Conservation (phyloP, 2,113 vertebrate species). For the Tor tambroides region DNA sequence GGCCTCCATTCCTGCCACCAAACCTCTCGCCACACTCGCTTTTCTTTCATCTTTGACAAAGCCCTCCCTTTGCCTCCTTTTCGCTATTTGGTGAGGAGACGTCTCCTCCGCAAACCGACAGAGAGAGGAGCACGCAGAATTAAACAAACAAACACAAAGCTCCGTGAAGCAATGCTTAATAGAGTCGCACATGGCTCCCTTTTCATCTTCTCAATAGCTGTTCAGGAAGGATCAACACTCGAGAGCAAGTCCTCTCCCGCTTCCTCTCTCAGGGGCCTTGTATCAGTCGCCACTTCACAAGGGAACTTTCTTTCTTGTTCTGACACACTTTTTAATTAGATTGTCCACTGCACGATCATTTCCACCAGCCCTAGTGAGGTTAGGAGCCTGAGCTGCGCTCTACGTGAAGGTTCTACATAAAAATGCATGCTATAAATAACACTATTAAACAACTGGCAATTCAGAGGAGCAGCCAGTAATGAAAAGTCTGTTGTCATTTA, state of each 20-base stretch:
- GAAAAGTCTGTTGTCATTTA: not conserved
- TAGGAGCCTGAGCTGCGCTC: not conserved
- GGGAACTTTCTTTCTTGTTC: constrained; percentile 37
- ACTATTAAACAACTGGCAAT: constrained; percentile 3
- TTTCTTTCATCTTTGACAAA: constrained; percentile 69
- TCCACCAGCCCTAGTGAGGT: constrained; percentile 2
- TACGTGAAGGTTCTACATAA: not conserved
- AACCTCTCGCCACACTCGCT: constrained; percentile 67
- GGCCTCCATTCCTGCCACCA: constrained; percentile 41
- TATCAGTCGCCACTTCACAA: constrained; percentile 47
- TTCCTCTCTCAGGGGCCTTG: constrained; percentile 19
- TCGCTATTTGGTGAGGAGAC: constrained; percentile 53
- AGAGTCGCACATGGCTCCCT: constrained; percentile 51
- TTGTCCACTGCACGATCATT: constrained; percentile 21
- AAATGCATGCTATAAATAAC: not conserved
- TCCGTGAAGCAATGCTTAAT: constrained; percentile 56
- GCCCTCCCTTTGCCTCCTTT: constrained; percentile 43
- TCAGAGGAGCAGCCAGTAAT: not conserved
- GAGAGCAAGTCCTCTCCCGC: constrained; percentile 42
- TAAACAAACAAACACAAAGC: constrained; percentile 63
- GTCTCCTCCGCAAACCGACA: constrained; percentile 17
- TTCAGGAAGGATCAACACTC: constrained; percentile 50
- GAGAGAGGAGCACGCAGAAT: constrained; percentile 50
- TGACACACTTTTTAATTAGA: constrained; percentile 49
- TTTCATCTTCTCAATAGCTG: constrained; percentile 59